Percentiles rank a stretch among this genome's conserved stretches.
Evolutionary conservation across 1,140 invertebrate species (phyloP).

Genomic region (Plodia interpunctella): DNA sequence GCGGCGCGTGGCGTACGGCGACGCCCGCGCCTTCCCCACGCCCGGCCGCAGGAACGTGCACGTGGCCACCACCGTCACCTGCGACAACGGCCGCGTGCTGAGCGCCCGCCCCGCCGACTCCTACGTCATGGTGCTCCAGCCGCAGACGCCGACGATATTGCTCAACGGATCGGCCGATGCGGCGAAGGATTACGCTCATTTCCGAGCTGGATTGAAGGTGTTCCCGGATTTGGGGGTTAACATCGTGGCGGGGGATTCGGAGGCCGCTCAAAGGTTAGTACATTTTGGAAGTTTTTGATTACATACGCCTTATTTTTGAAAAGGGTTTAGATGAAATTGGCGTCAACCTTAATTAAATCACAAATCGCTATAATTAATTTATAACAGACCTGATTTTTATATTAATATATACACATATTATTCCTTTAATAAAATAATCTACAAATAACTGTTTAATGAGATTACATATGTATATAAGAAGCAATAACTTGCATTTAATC

Average conservation of each 20-base stretch:
- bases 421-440: no score
- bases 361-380: no score
- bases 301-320: no score
- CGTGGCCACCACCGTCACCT: conserved; percentile 87
- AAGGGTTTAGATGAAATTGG: no score
- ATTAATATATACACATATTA: no score
- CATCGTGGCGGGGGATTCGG: conserved; percentile 75
- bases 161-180: conserved; percentile 90
- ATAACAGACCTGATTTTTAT: no score
- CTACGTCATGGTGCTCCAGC: conserved; percentile 91
- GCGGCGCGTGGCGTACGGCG: conserved; percentile 93
- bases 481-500: no score
- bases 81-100: conserved; percentile 83
- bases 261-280: conserved; percentile 21
- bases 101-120: conserved; percentile 83
- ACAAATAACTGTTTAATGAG: no score
- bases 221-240: conserved; percentile 88
- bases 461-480: no score
- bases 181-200: conserved; percentile 90
- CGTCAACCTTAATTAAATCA: no score
- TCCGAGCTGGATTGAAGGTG: conserved; percentile 88
- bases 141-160: conserved; percentile 89
- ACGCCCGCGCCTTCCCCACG: conserved; percentile 93
- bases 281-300: no score
- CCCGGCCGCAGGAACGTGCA: conserved; percentile 93